Evolutionary conservation across 1,140 invertebrate genomes (phyloP), one percentile per base, ranked within the genome.

Genomic region (Heliconius nattereri): DNA sequence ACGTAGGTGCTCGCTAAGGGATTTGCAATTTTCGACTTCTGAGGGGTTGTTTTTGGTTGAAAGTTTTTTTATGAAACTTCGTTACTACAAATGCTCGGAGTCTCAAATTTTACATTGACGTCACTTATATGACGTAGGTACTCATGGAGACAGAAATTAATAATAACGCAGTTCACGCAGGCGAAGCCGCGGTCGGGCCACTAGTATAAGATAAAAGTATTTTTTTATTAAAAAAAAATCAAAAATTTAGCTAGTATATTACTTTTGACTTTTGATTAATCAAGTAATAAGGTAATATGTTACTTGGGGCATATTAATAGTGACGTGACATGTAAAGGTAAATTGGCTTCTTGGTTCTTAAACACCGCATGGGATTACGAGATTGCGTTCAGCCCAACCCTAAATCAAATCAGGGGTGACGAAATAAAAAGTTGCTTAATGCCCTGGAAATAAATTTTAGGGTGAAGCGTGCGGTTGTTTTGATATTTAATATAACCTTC

Each of bases 321-420:
- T 26, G 23, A 66, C 60, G 60, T 66, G 23, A 66, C 60, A 29
- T 66, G 60, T 66, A n/a, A 83, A 78, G 80, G 80, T 85, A 91
- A 91, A 92, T 89, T 89, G 76, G 83, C 87, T 89, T 82, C 87
- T 88, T 86, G 85, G 79, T 86, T 90, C 84, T 90, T 88, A 89
- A 89, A 88, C 85, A 85, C 19, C 71, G 83, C 85, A 78, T 85
- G 73, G 86, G 84, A 89, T 91, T 89, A 90, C 85, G 86, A 89
- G 89, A 87, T 90, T 86, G 87, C 79, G 83, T 85, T 81, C 37
- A 66, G 23, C 23, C 60, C 60, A 72, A 70, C 45, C 52, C 66
- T 72, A 70, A 72, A 78, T 57, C 35, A 70, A 72, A 78, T 78
- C 20, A 57, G 70, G 19, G 70, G 70, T 72, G 70, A 54, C 70